Evolutionary conservation across 2,888 invertebrate species (phyloP), one percentile per base, ranked within the genome.

Genomic region (Leptopilina drosophilae): DNA sequence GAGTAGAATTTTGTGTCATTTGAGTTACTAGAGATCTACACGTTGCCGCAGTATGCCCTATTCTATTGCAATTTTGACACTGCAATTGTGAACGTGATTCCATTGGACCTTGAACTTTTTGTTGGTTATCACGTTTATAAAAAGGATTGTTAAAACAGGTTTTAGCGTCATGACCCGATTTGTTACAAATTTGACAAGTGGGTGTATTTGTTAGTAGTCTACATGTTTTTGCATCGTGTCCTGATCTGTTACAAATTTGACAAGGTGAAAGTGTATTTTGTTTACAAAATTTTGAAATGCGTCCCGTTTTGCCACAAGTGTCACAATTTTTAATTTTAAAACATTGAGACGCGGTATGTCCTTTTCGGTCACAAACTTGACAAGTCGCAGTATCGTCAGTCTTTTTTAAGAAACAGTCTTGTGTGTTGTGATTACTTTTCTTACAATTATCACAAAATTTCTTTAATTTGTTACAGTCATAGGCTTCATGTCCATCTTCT

Each of bases 221-320:
- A 14, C 77, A 80, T n/a, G 56, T 64, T 2, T 7, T 12, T 7
- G 80, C 56, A 5, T 42, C 26, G 62, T 77, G 80, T 12, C 80
- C 80, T 9, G 7, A 2, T 49, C 46, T 59, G 1, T 65, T 1
- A 56, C 80, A 80, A 2, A 73, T 8, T 26, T 80, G 20, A 8
- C 62, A 62, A n/a, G 2, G 33, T 33, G 3, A 2, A 2, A 1
- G 0, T 8, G 6, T 1, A 15, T 8, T 20, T 42, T 15, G 20
- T 33, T 53, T 64, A 14, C 77, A 80, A 49, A 73, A 64, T 5
- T 7, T 12, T 7, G 77, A 64, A 9, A 15, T 26, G 62, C 75
- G 80, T 12, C 80, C 80, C 5, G 7, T 5, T 49, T 65, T 59
- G 0, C 65, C 4, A 56, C 80, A 80, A 2, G 2, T 11, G 1